phyloP scores from a whole-genome alignment of 2,113 vertebrate species.

The Phrynosoma platyrhinos region DNA sequence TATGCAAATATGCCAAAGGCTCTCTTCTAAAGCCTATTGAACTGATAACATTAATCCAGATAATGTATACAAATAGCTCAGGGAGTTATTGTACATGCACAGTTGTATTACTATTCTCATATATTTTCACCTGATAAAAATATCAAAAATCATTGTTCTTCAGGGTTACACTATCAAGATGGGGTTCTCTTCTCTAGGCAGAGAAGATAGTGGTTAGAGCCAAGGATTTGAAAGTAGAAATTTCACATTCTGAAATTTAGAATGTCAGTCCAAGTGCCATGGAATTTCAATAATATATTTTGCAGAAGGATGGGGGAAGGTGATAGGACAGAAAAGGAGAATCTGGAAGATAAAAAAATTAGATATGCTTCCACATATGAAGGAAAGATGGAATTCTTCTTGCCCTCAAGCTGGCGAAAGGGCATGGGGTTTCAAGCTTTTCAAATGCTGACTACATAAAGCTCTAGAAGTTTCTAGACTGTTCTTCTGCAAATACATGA shows the following conservation, averaged over 20 bases:
- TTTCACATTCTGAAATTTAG: not conserved
- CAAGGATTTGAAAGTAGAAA: not conserved
- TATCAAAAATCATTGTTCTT: constrained; percentile 2
- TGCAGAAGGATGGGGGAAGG: not conserved
- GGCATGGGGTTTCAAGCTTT: no score
- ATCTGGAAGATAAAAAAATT: not conserved
- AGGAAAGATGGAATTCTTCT: not conserved
- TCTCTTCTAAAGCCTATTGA: not conserved
- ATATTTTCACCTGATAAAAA: not conserved
- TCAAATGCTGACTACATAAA: no score
- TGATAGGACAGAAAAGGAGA: not conserved
- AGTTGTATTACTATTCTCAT: not conserved
- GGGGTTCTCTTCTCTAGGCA: not conserved
- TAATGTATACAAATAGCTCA: not conserved
- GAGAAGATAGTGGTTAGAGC: not conserved
- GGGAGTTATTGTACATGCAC: not conserved
- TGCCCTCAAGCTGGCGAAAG: not conserved
- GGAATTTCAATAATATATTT: not conserved
- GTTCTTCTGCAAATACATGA: no score
- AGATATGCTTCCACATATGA: not conserved
- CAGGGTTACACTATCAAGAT: not conserved
- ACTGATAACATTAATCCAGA: not conserved
- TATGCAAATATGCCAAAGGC: not conserved
- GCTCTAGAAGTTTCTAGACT: no score
- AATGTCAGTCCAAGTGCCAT: not conserved